phyloP scores from a whole-genome alignment of 2,888 invertebrate species.

The Aplocera efformata region DNA sequence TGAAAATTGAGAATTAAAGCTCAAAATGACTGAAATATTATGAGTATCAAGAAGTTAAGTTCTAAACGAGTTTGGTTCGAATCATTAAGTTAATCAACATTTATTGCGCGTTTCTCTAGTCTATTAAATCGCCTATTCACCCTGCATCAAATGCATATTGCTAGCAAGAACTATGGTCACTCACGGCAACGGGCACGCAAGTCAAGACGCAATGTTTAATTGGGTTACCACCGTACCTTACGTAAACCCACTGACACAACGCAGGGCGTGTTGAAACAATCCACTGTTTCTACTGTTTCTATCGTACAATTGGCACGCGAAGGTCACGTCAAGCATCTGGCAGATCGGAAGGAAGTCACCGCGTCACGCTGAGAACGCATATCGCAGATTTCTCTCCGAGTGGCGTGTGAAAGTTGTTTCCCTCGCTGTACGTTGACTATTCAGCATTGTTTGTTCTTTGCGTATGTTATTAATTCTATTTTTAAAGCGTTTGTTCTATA shows the following conservation, averaged over 20 bases:
- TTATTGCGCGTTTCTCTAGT: background rate
- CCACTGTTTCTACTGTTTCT: slow-evolving; percentile 44
- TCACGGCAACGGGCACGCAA: slow-evolving; percentile 26
- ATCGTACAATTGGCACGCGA: slow-evolving; percentile 36
- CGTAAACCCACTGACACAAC: slow-evolving; percentile 71
- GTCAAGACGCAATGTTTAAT: slow-evolving; percentile 47
- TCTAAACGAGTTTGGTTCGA: too few species aligned
- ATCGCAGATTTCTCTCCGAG: slow-evolving; percentile 43
- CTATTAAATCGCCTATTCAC: background rate
- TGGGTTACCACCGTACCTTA: slow-evolving; percentile 65
- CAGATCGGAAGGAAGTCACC: slow-evolving; percentile 57
- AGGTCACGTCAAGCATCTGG: slow-evolving; percentile 35
- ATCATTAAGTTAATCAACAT: too few species aligned
- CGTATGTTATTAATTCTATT: slow-evolving; percentile 16
- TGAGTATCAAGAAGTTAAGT: too few species aligned
- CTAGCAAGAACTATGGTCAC: slow-evolving; percentile 13
- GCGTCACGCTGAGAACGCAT: slow-evolving; percentile 29
- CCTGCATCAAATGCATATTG: background rate
- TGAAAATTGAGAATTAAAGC: too few species aligned
- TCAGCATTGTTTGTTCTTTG: slow-evolving; percentile 17
- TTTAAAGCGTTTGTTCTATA: too few species aligned
- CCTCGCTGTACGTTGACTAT: slow-evolving; percentile 44
- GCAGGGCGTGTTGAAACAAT: slow-evolving; percentile 53
- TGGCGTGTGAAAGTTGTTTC: slow-evolving; percentile 73
- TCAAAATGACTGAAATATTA: too few species aligned